Evolutionary conservation across 1,140 invertebrate genomes (phyloP).

Genomic region (Papilio polyxenes): DNA sequence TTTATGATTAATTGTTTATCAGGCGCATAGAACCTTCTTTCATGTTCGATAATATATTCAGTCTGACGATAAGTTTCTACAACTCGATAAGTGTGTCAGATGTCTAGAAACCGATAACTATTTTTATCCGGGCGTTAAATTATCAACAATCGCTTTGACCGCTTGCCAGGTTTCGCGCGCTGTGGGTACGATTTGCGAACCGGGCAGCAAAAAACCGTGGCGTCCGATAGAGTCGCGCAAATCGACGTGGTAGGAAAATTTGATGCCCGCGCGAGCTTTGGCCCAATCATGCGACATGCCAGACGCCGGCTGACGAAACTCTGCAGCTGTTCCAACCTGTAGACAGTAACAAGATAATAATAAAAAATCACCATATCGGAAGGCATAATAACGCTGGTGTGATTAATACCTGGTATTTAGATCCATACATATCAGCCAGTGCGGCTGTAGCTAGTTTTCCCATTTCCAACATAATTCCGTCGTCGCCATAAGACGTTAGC

Average conservation of each 20-base stretch:
- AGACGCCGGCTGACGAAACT: conserved; percentile 80
- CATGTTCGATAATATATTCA: background rate
- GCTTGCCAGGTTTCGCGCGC: conserved; percentile 90
- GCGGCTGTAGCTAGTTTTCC: conserved; percentile 82
- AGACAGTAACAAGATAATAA: conserved; percentile 33
- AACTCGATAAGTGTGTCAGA: conserved; percentile 29
- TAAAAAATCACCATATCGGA: background rate
- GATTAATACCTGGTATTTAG: conserved; percentile 81
- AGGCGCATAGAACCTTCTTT: background rate
- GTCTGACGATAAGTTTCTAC: conserved; percentile 16
- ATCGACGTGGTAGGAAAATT: conserved; percentile 90
- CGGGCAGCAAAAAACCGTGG: conserved; percentile 90
- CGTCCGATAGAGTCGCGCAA: conserved; percentile 86
- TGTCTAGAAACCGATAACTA: background rate
- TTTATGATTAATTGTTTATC: background rate
- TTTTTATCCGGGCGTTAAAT: conserved; percentile 59
- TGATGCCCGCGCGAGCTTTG: conserved; percentile 84
- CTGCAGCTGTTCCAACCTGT: conserved; percentile 78
- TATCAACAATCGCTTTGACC: conserved; percentile 86
- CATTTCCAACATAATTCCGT: conserved; percentile 82
- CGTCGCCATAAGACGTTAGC: conserved; percentile 81
- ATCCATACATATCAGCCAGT: conserved; percentile 83
- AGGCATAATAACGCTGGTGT: background rate
- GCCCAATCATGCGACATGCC: conserved; percentile 89
- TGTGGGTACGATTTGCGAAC: conserved; percentile 87